Conservation (phyloP, 2,797 vertebrate genomes). For the Caiman crocodilus region DNA sequence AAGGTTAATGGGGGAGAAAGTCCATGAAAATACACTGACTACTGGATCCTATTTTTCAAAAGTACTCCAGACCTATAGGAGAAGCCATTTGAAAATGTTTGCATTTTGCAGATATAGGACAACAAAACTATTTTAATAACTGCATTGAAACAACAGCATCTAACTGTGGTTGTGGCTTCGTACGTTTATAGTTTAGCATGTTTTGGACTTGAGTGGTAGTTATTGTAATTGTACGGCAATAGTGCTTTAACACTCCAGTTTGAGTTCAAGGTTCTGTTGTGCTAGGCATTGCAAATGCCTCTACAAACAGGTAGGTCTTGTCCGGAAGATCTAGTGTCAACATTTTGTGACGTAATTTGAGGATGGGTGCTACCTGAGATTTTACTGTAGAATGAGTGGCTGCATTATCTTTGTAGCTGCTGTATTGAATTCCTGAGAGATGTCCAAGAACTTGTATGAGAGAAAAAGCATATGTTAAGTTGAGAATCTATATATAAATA, state of each 20-base stretch:
- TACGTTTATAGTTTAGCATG: background rate
- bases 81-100: background rate
- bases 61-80: background rate
- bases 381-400: too few species aligned
- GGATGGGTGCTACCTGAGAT: too few species aligned
- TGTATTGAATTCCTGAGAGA: background rate
- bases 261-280: background rate
- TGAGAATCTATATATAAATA: too few species aligned
- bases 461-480: background rate
- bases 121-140: background rate
- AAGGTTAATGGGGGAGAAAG: background rate
- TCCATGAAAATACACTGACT: too few species aligned
- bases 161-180: background rate
- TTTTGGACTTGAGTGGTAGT: background rate
- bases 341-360: too few species aligned
- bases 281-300: background rate
- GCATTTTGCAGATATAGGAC: too few species aligned
- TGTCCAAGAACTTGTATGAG: background rate
- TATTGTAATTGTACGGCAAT: background rate
- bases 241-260: background rate
- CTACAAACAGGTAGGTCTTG: too few species aligned
- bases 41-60: background rate
- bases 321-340: too few species aligned
- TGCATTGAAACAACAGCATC: background rate
- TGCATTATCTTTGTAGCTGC: background rate